Evolutionary conservation across 2,797 vertebrate species (phyloP).

Genomic region (Esox lucius): DNA sequence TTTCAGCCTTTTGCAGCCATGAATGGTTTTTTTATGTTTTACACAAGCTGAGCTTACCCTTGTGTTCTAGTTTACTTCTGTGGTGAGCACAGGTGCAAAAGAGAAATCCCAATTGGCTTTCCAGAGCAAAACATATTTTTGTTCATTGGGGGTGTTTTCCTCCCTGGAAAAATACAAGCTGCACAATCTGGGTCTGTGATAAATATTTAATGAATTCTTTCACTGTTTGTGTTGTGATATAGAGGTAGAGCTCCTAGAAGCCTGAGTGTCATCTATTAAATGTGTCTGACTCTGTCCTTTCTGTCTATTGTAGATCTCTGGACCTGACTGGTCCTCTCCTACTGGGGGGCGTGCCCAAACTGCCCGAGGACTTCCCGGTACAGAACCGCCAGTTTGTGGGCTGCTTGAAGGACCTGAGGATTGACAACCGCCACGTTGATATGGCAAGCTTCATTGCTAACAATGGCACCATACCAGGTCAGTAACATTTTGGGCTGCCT

Average conservation of each 20-base stretch:
- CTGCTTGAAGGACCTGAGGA: conserved; percentile 89
- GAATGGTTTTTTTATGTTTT: background rate
- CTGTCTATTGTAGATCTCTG: conserved; percentile 78
- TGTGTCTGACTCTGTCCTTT: conserved; percentile 18
- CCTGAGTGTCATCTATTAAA: conserved; percentile 11
- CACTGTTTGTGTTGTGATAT: conserved; percentile 20
- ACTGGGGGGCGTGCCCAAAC: conserved; percentile 88
- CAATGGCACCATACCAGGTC: conserved; percentile 91
- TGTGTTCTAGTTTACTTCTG: background rate
- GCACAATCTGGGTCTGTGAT: conserved; percentile 38
- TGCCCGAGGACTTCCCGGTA: conserved; percentile 90
- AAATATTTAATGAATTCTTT: conserved; percentile 48
- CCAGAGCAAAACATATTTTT: conserved; percentile 15
- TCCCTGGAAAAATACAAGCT: conserved; percentile 35
- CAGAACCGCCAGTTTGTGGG: conserved; percentile 88
- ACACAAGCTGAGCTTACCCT: background rate
- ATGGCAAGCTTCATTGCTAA: conserved; percentile 93
- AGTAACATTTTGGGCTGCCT: background rate
- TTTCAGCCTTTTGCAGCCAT: background rate
- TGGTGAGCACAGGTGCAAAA: conserved; percentile 23
- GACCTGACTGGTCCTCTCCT: conserved; percentile 92
- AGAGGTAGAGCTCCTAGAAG: conserved; percentile 24
- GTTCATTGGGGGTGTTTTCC: conserved; percentile 36
- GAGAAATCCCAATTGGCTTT: background rate
- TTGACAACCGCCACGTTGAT: conserved; percentile 86